phyloP scores from a whole-genome alignment of 2,113 vertebrate species.

The Cettia cetti region DNA sequence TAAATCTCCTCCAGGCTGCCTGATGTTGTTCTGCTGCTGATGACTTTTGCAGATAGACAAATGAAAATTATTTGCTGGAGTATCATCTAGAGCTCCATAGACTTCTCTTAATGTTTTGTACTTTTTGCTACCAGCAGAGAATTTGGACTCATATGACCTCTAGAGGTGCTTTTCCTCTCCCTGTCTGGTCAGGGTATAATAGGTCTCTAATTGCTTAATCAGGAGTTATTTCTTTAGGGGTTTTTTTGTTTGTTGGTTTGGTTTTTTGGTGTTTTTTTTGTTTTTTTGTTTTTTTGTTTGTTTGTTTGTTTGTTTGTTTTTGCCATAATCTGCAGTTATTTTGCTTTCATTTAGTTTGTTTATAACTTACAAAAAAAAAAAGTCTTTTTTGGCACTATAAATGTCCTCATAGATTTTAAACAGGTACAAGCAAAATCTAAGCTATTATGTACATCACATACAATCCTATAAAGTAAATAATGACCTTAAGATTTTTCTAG shows the following conservation, averaged over 20 bases:
- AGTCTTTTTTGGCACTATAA: background rate
- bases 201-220: background rate
- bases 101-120: background rate
- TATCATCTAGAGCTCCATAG: background rate
- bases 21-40: background rate
- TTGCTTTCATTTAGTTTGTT: background rate
- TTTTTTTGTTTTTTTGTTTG: no score
- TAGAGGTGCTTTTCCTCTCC: background rate
- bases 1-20: background rate
- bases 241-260: no score
- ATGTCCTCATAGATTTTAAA: background rate
- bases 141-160: background rate
- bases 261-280: no score
- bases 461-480: background rate
- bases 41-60: conserved; percentile 7
- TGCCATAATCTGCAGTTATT: background rate
- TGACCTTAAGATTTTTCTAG: background rate
- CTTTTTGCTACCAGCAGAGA: background rate
- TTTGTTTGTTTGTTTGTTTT: no score
- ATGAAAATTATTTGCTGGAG: background rate
- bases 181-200: background rate
- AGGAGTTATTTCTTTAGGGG: background rate
- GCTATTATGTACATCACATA: background rate
- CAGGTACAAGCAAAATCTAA: background rate
- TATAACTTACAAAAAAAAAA: background rate